Evolutionary conservation across 1,140 invertebrate species (phyloP), one percentile per base, ranked within the genome.

Genomic region (Eufriesea mexicana): DNA sequence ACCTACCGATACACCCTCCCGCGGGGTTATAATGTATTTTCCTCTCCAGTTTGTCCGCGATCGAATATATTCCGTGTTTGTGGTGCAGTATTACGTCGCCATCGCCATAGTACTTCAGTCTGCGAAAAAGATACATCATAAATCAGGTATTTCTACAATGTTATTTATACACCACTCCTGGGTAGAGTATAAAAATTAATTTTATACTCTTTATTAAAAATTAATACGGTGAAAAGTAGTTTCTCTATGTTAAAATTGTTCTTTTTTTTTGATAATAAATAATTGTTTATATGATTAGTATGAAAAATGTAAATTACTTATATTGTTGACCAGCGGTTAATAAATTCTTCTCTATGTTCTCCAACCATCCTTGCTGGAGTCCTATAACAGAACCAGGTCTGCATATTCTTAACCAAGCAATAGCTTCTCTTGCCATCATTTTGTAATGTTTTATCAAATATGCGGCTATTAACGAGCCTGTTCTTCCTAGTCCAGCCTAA

Each of bases 391-490:
- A 97, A 2, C 97, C 97, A 51, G 97, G 97, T 59, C 97, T 95
- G 92, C 97, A 98, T 71, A 98, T 96, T 89, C 98, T 94, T 72
- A 97, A 93, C 97, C 97, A 98, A 9, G 96, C 97, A 90, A 98
- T 98, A n/a, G 96, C 95, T 93, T 98, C 97, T 77, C 95, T 95
- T 5, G 98, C 97, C n/a, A 96, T 96, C 92, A 98, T 96, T 84
- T 94, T 92, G 92, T 96, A 98, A 92, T 98, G 97, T 90, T 98
- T 98, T 95, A 98, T 97, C 75, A 98, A 95, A 90, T 97, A 98
- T 83, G 97, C 96, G 5, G 96, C 97, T 86, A 98, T 98, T 47
- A 98, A 92, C 23, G 97, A 96, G 14, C 97, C 97, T 14, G 97
- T 98, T 81, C 97, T 93, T 16, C 97, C 97, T 25, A 98, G 94